Base-by-base conservation (phyloP, 2,113 vertebrate species). In the western clawed frog (Xenopus tropicalis) region DNA sequence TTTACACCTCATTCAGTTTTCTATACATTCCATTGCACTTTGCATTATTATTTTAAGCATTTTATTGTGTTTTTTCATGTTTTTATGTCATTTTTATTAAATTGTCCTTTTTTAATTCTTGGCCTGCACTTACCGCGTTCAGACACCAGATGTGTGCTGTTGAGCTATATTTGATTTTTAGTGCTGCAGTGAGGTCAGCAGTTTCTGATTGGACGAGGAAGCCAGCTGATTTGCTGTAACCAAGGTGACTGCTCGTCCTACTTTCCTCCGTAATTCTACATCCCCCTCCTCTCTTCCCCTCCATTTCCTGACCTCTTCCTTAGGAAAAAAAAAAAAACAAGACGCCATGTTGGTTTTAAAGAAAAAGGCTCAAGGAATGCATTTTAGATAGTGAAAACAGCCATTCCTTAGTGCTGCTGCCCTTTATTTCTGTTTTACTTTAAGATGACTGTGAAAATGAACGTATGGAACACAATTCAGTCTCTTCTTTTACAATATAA, bases 141-240 rank as follows among this genome's bases (percentile, higher is more conserved):
- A 76, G 48, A 76, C 73, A 69, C 73, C 73, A 76, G 73, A 69
- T 76, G 73, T 69, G 73, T 57, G 73, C 73, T 48, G 63, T 76
- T 76, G 73, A 76, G 73, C 66, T 76, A 76, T 44, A 57, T 59
- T 68, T 76, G 66, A 69, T 69, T 69, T 76, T 69, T 16, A 23
- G 44, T 37, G 19, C 73, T 56, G 73, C 66, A 69, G 66, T 76
- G 73, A 76, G 20, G 66, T 76, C 66, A 63, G 73, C 46, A 56
- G 14, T 14, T 25, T 63, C 5, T 21, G 1, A 76, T 69, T 76
- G 73, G 73, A n/a, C 12, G 29, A 63, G 20, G 59, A 14, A 14
- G 14, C 17, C 73, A 76, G 58, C 73, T 76, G 73, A 69, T 66
- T 76, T 63, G 16, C 58, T 76, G 37, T 76, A 23, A 37, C 73